These are phyloP conservation scores for Poecilia picta DNA, from an alignment of 2,797 vertebrate species.

Conservation along the genomic window DNA sequence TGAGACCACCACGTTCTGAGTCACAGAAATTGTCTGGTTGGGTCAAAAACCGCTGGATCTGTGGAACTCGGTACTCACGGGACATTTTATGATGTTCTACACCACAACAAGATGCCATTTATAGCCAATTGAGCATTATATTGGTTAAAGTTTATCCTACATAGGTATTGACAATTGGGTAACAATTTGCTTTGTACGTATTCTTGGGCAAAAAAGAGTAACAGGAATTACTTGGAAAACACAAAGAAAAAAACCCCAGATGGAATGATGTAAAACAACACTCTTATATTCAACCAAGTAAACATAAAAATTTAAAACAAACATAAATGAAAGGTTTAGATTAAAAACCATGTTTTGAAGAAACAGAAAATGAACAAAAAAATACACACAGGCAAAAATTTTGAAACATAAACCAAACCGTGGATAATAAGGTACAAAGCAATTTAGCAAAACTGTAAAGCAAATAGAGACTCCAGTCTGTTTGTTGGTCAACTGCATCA, in stretches of 20 bases:
- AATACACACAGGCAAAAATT: background rate
- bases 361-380: background rate
- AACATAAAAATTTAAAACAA: background rate
- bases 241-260: background rate
- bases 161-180: background rate
- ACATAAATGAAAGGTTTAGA: background rate
- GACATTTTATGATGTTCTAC: slow-evolving; percentile 22
- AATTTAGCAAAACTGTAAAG: background rate
- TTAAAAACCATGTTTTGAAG: background rate
- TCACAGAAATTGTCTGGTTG: slow-evolving; percentile 34
- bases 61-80: slow-evolving; percentile 40
- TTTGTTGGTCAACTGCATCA: background rate
- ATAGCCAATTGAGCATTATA: slow-evolving; percentile 12
- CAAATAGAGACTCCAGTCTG: background rate
- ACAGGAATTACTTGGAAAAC: background rate
- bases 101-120: slow-evolving; percentile 27
- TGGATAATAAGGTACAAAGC: background rate
- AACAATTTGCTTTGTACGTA: background rate
- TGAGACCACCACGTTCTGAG: slow-evolving; percentile 48
- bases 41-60: slow-evolving; percentile 36
- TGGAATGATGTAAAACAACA: background rate
- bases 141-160: slow-evolving; percentile 1
- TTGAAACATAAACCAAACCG: background rate
- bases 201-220: background rate
- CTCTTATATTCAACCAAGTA: background rate